Base-by-base conservation (phyloP, 2,888 invertebrate genomes). In the Agonopterix heracliana region DNA sequence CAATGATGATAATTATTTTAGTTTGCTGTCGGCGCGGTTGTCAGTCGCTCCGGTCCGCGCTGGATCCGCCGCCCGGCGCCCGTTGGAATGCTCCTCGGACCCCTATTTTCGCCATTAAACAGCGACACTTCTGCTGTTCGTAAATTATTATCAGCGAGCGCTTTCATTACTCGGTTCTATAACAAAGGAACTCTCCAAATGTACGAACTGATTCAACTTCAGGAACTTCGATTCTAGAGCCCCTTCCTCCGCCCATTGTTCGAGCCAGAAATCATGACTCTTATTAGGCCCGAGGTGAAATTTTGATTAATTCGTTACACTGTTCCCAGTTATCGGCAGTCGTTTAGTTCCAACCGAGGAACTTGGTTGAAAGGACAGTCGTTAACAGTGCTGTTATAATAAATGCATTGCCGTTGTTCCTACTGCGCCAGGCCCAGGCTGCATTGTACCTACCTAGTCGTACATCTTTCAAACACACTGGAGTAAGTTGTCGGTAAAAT, bases 1-100 rank as follows among this genome's bases (percentile, higher is more conserved):
- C 87, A 86, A 86, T 86, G 84, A 87, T 85, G 81, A 88, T 88
- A 87, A 88, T 87, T 88, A 88, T 88, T 88, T 88, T 84, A 88
- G 88, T 87, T 87, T 74, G 85, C 72, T 81, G 86, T 82, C 84
- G 79, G 74, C 81, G 76, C 75, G 79, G 26, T 69, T 76, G 84
- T 83, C 85, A 81, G 74, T 77, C 79, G 75, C 68, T 59, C 64
- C 58, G 61, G 54, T 61, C 50, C 55, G 52, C 58, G 61, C 54
- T 49, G 55, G 52, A 47, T 44, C 48, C 63, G 61, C 66, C 66
- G 60, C 62, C 65, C 75, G 66, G 11, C 41, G 13, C 71, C 64
- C 74, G 61, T 64, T 77, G 87, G 87, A 87, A 87, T 87, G 84
- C 81, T 81, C 63, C 81, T 83, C 81, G 78, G 81, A 68, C 71